Base-by-base conservation (phyloP, 2,888 invertebrate genomes). In the Nasonovia ribisnigri region DNA sequence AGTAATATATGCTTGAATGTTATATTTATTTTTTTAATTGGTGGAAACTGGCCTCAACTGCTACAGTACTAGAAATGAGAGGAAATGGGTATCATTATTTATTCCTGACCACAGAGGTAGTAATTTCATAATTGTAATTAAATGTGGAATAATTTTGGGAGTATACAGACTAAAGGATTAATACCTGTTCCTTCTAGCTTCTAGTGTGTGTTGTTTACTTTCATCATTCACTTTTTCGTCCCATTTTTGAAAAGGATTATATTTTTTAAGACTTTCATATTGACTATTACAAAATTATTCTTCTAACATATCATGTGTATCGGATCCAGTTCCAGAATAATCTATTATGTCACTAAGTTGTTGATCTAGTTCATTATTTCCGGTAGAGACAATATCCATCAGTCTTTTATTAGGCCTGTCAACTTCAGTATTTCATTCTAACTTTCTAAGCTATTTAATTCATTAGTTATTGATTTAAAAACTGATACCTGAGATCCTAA, bases 11-110 rank as follows among this genome's bases (percentile, higher is more conserved):
- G 87, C 24, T 87, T 87, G 16, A 87, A 51, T 16, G 51, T 87
- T 16, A 87, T n/a, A n/a, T 48, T 87, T 87, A n/a, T n/a, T n/a
- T n/a, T n/a, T 87, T 87, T 46, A 87, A 48, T 87, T 87, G 46
- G 29, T 87, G 5, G 29, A 87, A 87, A 42, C 86, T 87, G 13
- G 87, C 51, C 42, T 87, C 87, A 20, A 87, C 48, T 16, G 87
- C 87, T n/a, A 51, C 51, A 87, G 87, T 51, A 87, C 87, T 87
- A 48, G 87, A 87, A 48, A 51, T 43, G n/a, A 26, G 3, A 51
- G n/a, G 51, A 87, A n/a, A 87, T 43, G 16, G 51, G 51, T 88
- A 88, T 36, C 51, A 88, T 88, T 6, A 88, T 26, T 88, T 6
- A 88, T 26, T 3, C 51, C 88, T 36, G 51, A 88, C 51, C 88